Evolutionary conservation across 2,113 vertebrate species (phyloP), one percentile per base, ranked within the genome.

Genomic region (Pipa parva): DNA sequence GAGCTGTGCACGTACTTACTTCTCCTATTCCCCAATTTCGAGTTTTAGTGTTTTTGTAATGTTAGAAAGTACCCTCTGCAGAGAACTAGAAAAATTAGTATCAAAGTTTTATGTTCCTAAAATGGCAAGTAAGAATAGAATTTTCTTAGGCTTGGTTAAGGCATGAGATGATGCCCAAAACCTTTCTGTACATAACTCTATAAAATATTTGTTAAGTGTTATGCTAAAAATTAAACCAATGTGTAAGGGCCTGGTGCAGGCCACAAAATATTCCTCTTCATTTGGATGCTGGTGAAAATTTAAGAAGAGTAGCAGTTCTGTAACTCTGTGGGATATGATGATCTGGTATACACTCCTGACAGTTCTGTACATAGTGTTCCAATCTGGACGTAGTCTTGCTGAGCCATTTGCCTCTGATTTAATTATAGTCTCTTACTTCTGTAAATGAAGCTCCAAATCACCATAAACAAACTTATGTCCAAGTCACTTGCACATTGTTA

Each of bases 31-130:
- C 17, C 55, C 13, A 20, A 36, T 25, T 46, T 4, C 1, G 15
- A 50, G 36, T 18, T 50, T 59, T 68, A 68, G 65, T 68, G 65
- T 68, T 68, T 68, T 68, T 50, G 25, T 36, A 59, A 51, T 10
- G 17, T 25, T 56, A 65, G 28, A 59, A 37, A 37, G 56, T 59
- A 50, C 45, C 54, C 64, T 50, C 18, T 21, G n/a, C 21, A 33
- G 31, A 37, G 17, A 52, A 39, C 57, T 68, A 68, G 17, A 51
- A 56, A 68, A 51, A 51, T 57, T 51, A 67, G 63, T 67, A 58
- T 27, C 45, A 58, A 49, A 60, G 26, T 50, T 45, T 18, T 24
- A 33, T 48, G 42, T 37, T 25, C 11, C 9, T 37, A 29, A 24
- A 36, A 50, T 33, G 5, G 26, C 25, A 50, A 12, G 24, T 33